Percentiles rank a stretch among this genome's conserved stretches.
Conservation (phyloP, 2,113 vertebrate species). For the Cervus canadensis region DNA sequence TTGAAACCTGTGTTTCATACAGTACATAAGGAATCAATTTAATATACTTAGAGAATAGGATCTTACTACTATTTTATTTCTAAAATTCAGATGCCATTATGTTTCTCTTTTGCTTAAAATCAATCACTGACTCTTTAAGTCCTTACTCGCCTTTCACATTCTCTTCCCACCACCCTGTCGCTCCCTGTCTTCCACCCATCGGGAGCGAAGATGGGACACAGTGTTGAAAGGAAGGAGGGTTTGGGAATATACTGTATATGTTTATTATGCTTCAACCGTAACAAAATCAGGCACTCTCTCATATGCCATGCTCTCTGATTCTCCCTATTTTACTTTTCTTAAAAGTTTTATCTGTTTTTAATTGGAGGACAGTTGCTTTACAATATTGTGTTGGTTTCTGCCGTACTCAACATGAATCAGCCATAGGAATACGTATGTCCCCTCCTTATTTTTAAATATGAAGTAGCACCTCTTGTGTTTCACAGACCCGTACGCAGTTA, state of each 20-base stretch:
- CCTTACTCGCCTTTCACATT: not conserved
- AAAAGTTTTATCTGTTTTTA: not conserved
- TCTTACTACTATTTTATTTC: slow-evolving; percentile 7
- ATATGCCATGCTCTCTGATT: not conserved
- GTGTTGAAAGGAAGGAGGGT: too few species aligned
- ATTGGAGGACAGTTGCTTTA: not conserved
- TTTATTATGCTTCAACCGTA: not conserved
- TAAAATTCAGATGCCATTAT: not conserved
- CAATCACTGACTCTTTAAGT: not conserved
- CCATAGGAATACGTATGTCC: not conserved
- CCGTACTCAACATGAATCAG: not conserved
- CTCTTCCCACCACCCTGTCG: not conserved
- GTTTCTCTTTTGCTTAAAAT: not conserved
- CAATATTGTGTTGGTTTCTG: not conserved
- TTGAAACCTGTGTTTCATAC: not conserved
- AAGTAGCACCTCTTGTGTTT: not conserved
- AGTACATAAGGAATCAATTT: not conserved
- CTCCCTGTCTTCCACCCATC: not conserved
- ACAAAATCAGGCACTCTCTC: not conserved
- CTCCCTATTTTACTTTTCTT: not conserved
- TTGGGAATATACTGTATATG: not conserved
- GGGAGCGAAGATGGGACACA: not conserved
- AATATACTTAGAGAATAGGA: not conserved
- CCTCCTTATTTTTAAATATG: not conserved
- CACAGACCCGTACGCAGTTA: not conserved